These are phyloP conservation scores for Ceratotherium simum DNA, from an alignment of 2,113 vertebrate genomes.

Conservation along the genomic window DNA sequence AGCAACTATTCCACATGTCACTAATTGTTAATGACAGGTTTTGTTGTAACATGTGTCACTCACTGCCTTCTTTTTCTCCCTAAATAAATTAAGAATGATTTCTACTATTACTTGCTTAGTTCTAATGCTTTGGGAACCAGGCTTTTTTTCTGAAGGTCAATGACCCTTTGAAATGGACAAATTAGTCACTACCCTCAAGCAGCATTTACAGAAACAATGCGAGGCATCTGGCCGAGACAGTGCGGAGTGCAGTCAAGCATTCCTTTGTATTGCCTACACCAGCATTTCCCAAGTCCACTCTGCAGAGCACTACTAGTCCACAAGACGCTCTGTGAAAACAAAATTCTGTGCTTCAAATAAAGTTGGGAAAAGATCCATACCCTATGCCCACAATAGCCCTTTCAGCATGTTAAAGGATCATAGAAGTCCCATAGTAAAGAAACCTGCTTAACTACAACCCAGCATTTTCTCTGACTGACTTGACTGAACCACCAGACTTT, in stretches of 20 bases:
- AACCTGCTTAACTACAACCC: not conserved
- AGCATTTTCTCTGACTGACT: slow-evolving; percentile 31
- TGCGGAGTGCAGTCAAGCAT: slow-evolving; percentile 65
- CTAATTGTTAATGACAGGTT: slow-evolving; percentile 60
- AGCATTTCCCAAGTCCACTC: slow-evolving; percentile 70
- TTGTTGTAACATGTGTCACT: slow-evolving; percentile 59
- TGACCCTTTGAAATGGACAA: slow-evolving; percentile 75
- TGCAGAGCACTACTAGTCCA: slow-evolving; percentile 19
- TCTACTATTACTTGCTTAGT: slow-evolving; percentile 64
- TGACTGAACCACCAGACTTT: not conserved
- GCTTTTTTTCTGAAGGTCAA: slow-evolving; percentile 61
- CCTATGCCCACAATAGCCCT: slow-evolving; percentile 24
- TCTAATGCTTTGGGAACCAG: slow-evolving; percentile 58
- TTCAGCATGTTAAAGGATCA: not conserved
- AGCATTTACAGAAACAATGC: slow-evolving; percentile 77
- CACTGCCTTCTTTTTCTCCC: slow-evolving; percentile 13
- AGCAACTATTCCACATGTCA: not conserved
- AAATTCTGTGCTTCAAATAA: slow-evolving; percentile 49
- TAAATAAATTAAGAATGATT: slow-evolving; percentile 64
- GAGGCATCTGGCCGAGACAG: slow-evolving; percentile 72
- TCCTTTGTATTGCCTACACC: slow-evolving; percentile 71
- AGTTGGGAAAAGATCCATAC: slow-evolving; percentile 33
- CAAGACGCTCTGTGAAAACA: slow-evolving; percentile 72
- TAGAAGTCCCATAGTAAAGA: slow-evolving; percentile 32
- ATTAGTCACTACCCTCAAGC: slow-evolving; percentile 76